phyloP scores from a whole-genome alignment of 2,888 invertebrate genomes.

The Minunthozetes semirufus region DNA sequence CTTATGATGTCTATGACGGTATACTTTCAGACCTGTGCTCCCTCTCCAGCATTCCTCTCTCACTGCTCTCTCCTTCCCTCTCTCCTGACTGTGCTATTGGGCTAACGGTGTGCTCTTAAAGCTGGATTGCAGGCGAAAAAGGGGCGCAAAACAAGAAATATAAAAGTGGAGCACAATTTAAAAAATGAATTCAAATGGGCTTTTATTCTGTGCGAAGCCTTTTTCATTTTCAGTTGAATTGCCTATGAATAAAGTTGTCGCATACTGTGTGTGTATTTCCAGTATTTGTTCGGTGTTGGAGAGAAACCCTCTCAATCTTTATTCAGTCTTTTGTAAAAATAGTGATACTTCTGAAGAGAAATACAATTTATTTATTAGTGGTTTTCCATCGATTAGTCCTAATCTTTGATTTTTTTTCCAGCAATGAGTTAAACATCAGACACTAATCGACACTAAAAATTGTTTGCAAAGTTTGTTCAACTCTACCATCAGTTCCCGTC shows the following conservation, averaged over 20 bases:
- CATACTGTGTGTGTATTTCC: not conserved
- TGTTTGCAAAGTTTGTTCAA: too few species aligned
- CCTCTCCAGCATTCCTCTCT: not conserved
- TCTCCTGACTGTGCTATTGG: not conserved
- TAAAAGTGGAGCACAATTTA: conserved; percentile 21
- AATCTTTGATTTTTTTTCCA: not conserved
- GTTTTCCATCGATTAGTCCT: not conserved
- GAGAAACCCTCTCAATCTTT: too few species aligned
- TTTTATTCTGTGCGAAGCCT: conserved; percentile 2
- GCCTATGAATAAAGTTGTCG: conserved; percentile 13
- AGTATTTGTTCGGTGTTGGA: too few species aligned
- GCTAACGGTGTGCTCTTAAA: not conserved
- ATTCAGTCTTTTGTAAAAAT: too few species aligned
- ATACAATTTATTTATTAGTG: too few species aligned
- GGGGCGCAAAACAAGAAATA: conserved; percentile 22
- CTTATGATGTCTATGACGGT: not conserved
- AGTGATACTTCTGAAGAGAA: too few species aligned
- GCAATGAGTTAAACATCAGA: not conserved
- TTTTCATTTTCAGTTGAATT: conserved; percentile 14
- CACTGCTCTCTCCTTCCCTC: not conserved
- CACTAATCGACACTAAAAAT: too few species aligned
- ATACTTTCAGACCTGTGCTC: not conserved
- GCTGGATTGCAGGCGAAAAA: not conserved
- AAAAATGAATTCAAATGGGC: conserved; percentile 23
- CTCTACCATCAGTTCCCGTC: too few species aligned